Base-by-base conservation (phyloP, 2,797 vertebrate genomes). In the Eleutherodactylus coqui region DNA sequence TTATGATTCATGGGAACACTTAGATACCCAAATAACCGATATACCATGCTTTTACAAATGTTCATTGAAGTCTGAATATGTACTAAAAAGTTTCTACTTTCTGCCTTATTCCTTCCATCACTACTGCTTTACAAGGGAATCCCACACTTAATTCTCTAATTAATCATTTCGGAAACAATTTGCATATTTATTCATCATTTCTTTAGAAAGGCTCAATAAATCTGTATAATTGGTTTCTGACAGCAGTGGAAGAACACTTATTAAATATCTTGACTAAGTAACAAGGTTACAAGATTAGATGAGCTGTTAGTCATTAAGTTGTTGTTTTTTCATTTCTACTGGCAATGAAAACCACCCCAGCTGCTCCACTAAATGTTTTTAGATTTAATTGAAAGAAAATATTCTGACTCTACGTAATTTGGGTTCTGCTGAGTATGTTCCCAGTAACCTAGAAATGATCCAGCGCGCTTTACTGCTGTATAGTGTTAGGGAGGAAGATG, bases 21-120 rank as follows among this genome's bases (percentile, higher is more conserved):
- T 6, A 2, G 0, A 2, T 17, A 45, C 5, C 6, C 17, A 29
- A 62, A 45, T 17, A 72, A n/a, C 72, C 89, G 84, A 91, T 89
- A 88, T 0, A 75, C 16, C 73, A 19, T 88, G 88, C 91, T 92
- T 93, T 91, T 92, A 89, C 78, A 87, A 77, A 88, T 89, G 92
- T 89, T 85, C 69, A 55, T 80, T 79, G 79, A 79, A 89, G 47
- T 90, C 73, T 85, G 88, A 91, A 86, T 90, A 89, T 90, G 92
- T 89, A 84, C 82, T 79, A 85, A 85, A 90, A 90, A 88, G 89
- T 92, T 92, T 86, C 90, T 82, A 87, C 88, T 91, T 91, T 76
- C 91, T 80, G 79, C 91, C 88, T 83, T 83, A 91, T 88, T 92
- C 86, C 80, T 90, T 78, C 75, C 64, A 76, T 69, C 88, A 67